Evolutionary conservation across 1,140 invertebrate genomes (phyloP).

Genomic region (Epicauta chinensis): DNA sequence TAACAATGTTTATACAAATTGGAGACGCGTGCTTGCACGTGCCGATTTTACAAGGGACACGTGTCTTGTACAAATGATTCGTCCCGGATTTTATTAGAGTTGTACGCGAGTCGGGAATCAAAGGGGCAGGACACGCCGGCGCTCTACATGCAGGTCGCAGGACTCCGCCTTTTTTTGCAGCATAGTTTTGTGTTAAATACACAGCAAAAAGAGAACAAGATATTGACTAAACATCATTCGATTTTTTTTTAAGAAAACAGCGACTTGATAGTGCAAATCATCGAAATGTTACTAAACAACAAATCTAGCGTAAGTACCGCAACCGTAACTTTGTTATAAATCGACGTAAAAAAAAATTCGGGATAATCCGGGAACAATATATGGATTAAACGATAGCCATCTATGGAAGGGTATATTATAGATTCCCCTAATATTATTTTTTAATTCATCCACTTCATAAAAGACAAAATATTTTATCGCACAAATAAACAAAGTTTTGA

Average conservation of each 20-base stretch:
- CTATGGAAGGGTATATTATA: too few relatives aligned
- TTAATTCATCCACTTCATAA: too few relatives aligned
- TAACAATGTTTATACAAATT: constrained; percentile 12
- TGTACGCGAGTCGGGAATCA: neutral
- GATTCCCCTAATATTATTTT: too few relatives aligned
- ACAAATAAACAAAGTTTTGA: too few relatives aligned
- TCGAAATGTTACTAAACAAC: too few relatives aligned
- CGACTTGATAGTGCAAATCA: too few relatives aligned
- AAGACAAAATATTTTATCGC: too few relatives aligned
- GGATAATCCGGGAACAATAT: too few relatives aligned
- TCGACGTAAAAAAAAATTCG: neutral
- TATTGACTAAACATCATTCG: neutral
- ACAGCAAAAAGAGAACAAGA: neutral
- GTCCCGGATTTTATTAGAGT: constrained; percentile 15
- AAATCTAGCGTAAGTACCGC: neutral
- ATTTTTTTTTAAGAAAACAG: too few relatives aligned
- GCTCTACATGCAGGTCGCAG: neutral
- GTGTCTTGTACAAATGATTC: constrained; percentile 16
- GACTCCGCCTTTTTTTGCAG: neutral
- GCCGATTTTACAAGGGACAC: constrained; percentile 16
- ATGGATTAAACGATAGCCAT: too few relatives aligned
- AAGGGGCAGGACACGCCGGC: constrained; percentile 12
- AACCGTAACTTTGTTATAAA: neutral
- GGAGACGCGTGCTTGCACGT: constrained; percentile 15
- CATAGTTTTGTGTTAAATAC: neutral